phyloP scores from a whole-genome alignment of 2,888 invertebrate species.

The Ommatoiulus sabulosus region DNA sequence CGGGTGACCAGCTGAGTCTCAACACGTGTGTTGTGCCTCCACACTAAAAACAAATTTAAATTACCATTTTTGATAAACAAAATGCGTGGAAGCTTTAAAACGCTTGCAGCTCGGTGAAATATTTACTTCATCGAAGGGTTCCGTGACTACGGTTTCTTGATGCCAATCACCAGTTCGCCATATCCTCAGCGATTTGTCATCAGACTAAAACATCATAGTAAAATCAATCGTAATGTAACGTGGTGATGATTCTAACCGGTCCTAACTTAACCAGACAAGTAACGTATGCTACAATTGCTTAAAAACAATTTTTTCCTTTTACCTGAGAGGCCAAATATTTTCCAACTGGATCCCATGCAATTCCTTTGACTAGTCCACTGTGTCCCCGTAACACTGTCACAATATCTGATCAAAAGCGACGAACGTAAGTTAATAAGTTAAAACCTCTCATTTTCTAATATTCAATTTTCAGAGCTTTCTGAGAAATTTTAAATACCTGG shows the following conservation, averaged over 20 bases:
- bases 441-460: not conserved
- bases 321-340: constrained; percentile 94
- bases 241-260: too few species aligned
- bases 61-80: too few species aligned
- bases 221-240: not conserved
- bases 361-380: constrained; percentile 91
- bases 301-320: constrained; percentile 57
- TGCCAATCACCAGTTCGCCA: constrained; percentile 98
- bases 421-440: not conserved
- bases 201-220: constrained; percentile 72
- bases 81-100: not conserved
- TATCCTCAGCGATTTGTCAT: constrained; percentile 91
- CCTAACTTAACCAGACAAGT: too few species aligned
- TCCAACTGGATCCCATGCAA: constrained; percentile 98
- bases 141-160: constrained; percentile 85
- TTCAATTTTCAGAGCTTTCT: not conserved
- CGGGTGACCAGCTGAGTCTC: constrained; percentile 96
- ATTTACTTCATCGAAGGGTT: constrained; percentile 86
- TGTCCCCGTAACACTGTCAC: constrained; percentile 89
- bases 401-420: constrained; percentile 62
- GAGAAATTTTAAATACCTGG: constrained; percentile 69
- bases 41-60: constrained; percentile 66
- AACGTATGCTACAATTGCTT: constrained; percentile 56
- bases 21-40: constrained; percentile 91
- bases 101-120: not conserved